Conservation (phyloP, 2,888 invertebrate species). For the Lordiphosa andalusiaca region DNA sequence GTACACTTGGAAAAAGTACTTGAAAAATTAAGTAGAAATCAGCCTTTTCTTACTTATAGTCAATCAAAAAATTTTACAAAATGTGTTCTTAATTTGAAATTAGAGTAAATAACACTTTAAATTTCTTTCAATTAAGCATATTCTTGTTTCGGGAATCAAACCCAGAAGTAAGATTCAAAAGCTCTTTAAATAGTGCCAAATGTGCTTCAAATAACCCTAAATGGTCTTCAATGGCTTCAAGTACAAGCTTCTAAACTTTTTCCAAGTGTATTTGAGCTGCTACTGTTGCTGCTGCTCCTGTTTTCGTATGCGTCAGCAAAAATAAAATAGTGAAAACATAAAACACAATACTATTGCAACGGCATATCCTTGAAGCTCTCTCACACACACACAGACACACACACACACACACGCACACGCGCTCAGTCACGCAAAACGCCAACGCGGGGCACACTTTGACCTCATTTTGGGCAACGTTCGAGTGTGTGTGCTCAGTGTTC, state of each 20-base stretch:
- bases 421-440: constrained; percentile 38
- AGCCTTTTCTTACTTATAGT: too few relatives aligned
- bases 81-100: too few relatives aligned
- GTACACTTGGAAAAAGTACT: constrained; percentile 8
- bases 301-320: constrained; percentile 64
- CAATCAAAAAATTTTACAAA: too few relatives aligned
- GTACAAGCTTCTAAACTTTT: neutral
- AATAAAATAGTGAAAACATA: constrained; percentile 70
- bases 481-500: constrained; percentile 22
- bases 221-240: too few relatives aligned
- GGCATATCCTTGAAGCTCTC: constrained; percentile 54
- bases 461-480: constrained; percentile 54
- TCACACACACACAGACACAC: constrained; percentile 4
- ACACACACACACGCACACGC: constrained; percentile 18
- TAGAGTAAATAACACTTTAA: too few relatives aligned
- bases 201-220: too few relatives aligned
- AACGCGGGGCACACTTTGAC: constrained; percentile 60
- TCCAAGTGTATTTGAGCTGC: constrained; percentile 16
- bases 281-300: constrained; percentile 24
- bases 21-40: too few relatives aligned
- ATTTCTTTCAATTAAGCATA: too few relatives aligned
- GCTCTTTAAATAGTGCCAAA: too few relatives aligned
- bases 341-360: constrained; percentile 52
- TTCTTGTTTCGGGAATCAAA: too few relatives aligned
- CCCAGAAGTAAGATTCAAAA: too few relatives aligned